Evolutionary conservation across 2,797 vertebrate species (phyloP), one percentile per base, ranked within the genome.

Genomic region (Premnoplex brunnescens): DNA sequence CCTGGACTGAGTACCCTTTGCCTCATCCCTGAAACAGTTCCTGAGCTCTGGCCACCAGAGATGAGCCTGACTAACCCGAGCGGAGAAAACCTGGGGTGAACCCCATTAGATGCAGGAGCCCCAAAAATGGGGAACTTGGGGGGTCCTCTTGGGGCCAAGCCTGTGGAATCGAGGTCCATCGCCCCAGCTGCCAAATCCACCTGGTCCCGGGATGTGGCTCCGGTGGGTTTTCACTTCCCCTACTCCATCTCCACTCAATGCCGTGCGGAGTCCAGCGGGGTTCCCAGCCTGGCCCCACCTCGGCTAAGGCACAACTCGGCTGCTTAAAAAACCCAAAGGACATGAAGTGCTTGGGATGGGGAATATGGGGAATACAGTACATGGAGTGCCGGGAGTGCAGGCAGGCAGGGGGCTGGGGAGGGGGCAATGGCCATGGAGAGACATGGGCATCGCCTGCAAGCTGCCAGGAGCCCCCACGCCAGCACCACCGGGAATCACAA

Each of bases 301-400:
- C 3, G 24, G 58, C n/a, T 91, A 95, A 97, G 95, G 96, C 95
- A 96, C 93, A 75, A 85, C 66, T 83, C 0, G 95, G 90, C 64
- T 93, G 66, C 46, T 64, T 52, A 37, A 56, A 54, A n/a, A 89
- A 64, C 55, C 8, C 49, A 19, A 39, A 14, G 14, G 75, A 44
- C 24, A 56, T 22, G 36, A 56, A 15, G 72, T 10, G 80, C 77
- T 85, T 22, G 5, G 13, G 64, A 17, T 26, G 62, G 51, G 87
- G 14, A 44, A 51, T 3, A 1, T 3, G 82, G 46, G 87, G 24
- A 15, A 28, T 73, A 81, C 89, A 88, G 89, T 69, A 79, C 93
- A 8, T 8, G 69, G 72, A 68, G 73, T 0, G 5, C 28, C 0
- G 4, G 69, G 78, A 60, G 63, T 5, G 60, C 62, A 4, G 7